phyloP scores from a whole-genome alignment of 2,888 invertebrate species.

The Ypsolopha scabrella region DNA sequence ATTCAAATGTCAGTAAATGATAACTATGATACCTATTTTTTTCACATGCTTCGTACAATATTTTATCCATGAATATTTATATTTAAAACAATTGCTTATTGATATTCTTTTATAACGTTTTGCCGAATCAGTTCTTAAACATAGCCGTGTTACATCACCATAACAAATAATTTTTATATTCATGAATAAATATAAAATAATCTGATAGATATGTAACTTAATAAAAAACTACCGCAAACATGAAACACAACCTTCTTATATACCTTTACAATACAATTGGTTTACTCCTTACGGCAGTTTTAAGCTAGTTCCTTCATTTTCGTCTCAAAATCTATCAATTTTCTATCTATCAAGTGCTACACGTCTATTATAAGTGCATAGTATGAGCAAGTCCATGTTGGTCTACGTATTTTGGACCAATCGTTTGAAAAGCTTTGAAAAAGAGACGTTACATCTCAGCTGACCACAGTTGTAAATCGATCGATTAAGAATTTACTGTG shows the following conservation, averaged over 20 bases:
- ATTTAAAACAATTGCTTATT: too few relatives aligned
- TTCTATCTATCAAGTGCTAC: constrained; percentile 25
- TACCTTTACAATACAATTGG: neutral
- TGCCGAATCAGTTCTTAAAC: too few relatives aligned
- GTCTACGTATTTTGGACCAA: constrained; percentile 47
- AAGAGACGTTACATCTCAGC: constrained; percentile 23
- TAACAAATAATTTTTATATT: too few relatives aligned
- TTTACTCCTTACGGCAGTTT: neutral
- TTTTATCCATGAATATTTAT: too few relatives aligned
- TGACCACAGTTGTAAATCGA: too few relatives aligned
- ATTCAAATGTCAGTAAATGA: too few relatives aligned
- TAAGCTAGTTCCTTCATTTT: neutral
- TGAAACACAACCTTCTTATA: neutral
- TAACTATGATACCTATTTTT: too few relatives aligned
- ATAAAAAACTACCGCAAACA: too few relatives aligned
- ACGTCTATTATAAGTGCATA: constrained; percentile 47
- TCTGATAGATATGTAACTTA: neutral
- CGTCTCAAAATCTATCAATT: neutral
- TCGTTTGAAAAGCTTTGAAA: constrained; percentile 15
- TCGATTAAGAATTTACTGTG: too few relatives aligned
- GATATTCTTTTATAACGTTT: too few relatives aligned
- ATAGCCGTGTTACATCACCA: too few relatives aligned
- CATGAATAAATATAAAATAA: neutral
- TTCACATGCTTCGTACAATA: too few relatives aligned
- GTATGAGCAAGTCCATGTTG: constrained; percentile 55